These are phyloP conservation scores for Cryptocheilus praepositus DNA, from an alignment of 2,888 invertebrate genomes.

Conservation along the genomic window DNA sequence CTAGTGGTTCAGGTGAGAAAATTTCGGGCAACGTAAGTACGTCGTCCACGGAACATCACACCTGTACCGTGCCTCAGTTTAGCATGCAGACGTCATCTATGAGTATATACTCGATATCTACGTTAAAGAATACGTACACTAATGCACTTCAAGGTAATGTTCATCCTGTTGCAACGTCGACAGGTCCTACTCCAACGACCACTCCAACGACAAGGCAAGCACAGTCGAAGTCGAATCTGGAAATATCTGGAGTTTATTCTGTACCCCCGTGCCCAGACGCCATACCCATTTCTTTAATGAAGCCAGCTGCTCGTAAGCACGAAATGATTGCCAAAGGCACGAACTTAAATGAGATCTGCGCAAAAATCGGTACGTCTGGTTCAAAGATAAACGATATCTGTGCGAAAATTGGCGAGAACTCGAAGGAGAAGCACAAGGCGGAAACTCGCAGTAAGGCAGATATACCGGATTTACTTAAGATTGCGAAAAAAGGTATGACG, in stretches of 20 bases:
- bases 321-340: conserved; percentile 67
- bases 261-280: conserved; percentile 72
- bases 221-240: conserved; percentile 23
- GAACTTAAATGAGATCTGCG: conserved; percentile 68
- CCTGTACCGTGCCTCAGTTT: conserved; percentile 47
- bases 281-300: conserved; percentile 71
- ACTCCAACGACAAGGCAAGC: conserved; percentile 38
- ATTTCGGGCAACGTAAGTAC: conserved; percentile 24
- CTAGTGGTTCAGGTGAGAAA: conserved; percentile 39
- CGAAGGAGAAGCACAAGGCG: conserved; percentile 69
- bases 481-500: conserved; percentile 62
- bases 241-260: conserved; percentile 54
- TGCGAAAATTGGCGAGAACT: conserved; percentile 71
- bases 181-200: conserved; percentile 20
- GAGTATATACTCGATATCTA: conserved; percentile 63
- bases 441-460: conserved; percentile 66
- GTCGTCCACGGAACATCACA: conserved; percentile 9
- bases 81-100: conserved; percentile 61
- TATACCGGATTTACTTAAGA: conserved; percentile 70
- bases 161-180: conserved; percentile 16
- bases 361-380: conserved; percentile 66
- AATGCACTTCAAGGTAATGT: conserved; percentile 20
- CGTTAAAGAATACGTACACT: conserved; percentile 52
- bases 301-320: conserved; percentile 64
- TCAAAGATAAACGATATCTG: conserved; percentile 72